Evolutionary conservation across 2,888 invertebrate genomes (phyloP).

Genomic region (Villa cingulata): DNA sequence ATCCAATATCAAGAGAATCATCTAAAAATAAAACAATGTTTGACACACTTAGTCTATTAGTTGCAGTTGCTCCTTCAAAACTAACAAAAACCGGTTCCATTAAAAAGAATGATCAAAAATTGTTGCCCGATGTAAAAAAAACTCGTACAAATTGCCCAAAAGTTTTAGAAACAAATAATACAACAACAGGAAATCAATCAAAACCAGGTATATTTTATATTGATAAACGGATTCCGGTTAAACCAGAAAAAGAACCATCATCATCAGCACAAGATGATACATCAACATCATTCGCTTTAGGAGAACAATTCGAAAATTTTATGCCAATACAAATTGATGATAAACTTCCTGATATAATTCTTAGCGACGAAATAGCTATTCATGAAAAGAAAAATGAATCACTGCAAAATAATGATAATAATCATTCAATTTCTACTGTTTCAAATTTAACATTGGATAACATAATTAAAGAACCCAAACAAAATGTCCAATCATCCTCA

Average conservation of each 20-base stretch:
- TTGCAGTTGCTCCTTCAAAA: slow-evolving; percentile 8
- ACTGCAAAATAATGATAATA: too few species aligned
- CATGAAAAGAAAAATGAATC: too few species aligned
- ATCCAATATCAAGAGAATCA: background rate
- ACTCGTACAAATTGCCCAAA: background rate
- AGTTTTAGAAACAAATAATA: background rate
- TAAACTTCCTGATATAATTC: background rate
- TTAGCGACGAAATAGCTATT: background rate
- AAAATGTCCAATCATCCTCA: too few species aligned
- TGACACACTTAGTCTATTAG: slow-evolving; percentile 18
- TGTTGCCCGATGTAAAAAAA: too few species aligned
- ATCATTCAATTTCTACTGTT: too few species aligned
- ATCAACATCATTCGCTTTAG: too few species aligned
- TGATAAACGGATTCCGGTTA: too few species aligned
- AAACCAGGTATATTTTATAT: background rate
- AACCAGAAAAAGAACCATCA: too few species aligned
- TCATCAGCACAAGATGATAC: too few species aligned
- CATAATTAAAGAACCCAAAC: too few species aligned
- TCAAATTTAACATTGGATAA: too few species aligned
- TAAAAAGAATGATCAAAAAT: background rate
- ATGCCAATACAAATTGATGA: background rate
- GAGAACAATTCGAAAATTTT: too few species aligned
- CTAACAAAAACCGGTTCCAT: background rate
- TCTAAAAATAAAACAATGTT: slow-evolving; percentile 16
- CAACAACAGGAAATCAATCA: background rate